Base-by-base conservation (phyloP, 2,797 vertebrate genomes). In the Iguana delicatissima region DNA sequence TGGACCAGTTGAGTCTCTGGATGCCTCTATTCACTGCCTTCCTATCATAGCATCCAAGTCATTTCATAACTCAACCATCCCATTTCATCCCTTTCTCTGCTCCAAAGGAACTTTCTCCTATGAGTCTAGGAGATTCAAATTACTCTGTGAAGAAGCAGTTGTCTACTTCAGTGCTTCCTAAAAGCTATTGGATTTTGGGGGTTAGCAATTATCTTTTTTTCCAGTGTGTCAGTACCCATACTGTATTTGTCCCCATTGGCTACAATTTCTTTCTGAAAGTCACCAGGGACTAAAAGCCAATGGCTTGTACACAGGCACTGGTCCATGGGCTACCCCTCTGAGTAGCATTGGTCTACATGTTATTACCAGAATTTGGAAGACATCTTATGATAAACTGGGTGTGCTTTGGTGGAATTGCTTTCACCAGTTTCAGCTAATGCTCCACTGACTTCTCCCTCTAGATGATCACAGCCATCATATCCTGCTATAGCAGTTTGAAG, bases 401-500 rank as follows among this genome's bases (percentile, higher is more conserved):
- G 42, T 32, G 8, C 26, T 50, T 46, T 67, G 18, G 20, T 52
- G 16, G 24, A 50, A 26, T 26, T 79, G 76, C 10, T 79, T 79
- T 86, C 92, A 10, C 14, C 84, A 2, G 0, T 1, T 7, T 38
- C 77, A n/a, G 80, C 1, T 26, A 59, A 89, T 38, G 62, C 22
- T 20, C 22, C 26, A 76, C 82, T 1, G 18, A 91, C 35, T 80
- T 46, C 67, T 74, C 7, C 0, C 29, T 84, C 1, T 0, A 10
- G 29, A 82, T 14, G 12, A 81, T 76, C 77, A 55, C 24, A 35
- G 14, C 80, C 0, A 0, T 20, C 0, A 0, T 88, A 42, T 72
- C 69, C 38, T 88, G 32, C 38, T 26, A 82, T 84, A 42, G 38
- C 77, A 14, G 18, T 69, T 64, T 73, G 87, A 76, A 59, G 81